Conservation (phyloP, 2,113 vertebrate species). For the Trachemys scripta region DNA sequence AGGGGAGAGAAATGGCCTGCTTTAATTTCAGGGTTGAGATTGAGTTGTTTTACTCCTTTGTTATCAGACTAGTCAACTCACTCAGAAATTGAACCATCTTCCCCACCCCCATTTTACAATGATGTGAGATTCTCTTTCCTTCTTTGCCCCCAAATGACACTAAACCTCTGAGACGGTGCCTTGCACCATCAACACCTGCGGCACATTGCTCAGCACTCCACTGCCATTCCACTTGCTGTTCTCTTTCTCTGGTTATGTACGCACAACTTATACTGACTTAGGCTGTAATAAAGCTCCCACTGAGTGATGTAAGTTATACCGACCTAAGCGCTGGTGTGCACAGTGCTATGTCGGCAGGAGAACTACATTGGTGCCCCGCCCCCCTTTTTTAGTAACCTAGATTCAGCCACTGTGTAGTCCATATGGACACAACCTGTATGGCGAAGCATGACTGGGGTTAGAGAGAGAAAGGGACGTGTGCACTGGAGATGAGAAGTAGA, state of each 20-base stretch:
- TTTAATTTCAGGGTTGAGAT: neutral
- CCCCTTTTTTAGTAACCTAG: neutral
- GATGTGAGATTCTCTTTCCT: neutral
- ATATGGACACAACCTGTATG: neutral
- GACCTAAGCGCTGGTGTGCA: neutral
- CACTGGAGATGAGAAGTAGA: neutral
- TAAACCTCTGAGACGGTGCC: neutral
- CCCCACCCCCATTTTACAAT: neutral
- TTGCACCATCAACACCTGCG: neutral
- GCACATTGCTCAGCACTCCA: neutral
- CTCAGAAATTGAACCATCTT: neutral
- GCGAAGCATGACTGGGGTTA: neutral
- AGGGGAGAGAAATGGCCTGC: neutral
- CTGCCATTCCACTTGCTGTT: neutral
- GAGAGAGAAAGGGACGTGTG: neutral
- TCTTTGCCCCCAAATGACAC: neutral
- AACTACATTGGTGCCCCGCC: neutral
- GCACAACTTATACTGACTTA: too few species aligned
- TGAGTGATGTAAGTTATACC: neutral
- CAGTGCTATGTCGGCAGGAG: neutral
- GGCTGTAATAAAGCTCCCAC: neutral
- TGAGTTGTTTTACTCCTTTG: fast-evolving
- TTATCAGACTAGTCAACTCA: neutral
- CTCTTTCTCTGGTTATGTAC: neutral
- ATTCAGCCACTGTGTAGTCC: neutral